Conservation (phyloP, 2,888 invertebrate genomes). For the Brachycybe producta region DNA sequence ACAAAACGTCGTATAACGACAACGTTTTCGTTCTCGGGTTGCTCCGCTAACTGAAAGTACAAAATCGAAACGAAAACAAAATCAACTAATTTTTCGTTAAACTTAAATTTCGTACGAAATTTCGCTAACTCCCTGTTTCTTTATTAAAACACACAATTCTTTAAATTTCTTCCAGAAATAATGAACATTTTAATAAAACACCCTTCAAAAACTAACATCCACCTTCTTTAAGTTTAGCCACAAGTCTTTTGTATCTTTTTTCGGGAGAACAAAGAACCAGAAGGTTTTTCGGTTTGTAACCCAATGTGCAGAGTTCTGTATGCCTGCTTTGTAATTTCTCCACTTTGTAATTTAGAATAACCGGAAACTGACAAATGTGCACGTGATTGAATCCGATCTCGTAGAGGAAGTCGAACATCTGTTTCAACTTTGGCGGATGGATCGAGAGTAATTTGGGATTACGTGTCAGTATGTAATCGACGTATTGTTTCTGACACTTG, state of each 20-base stretch:
- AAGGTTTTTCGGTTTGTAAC: background rate
- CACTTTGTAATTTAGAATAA: background rate
- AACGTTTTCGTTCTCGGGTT: too few species aligned
- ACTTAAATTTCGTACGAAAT: background rate
- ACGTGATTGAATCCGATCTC: background rate
- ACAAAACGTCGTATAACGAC: too few species aligned
- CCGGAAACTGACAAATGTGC: background rate
- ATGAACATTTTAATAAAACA: too few species aligned
- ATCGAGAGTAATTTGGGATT: background rate
- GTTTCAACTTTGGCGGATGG: slow-evolving; percentile 3
- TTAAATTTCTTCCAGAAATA: too few species aligned
- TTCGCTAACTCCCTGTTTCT: background rate
- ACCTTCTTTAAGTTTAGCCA: background rate
- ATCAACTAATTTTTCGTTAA: too few species aligned
- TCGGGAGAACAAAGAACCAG: background rate
- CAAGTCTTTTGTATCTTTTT: background rate
- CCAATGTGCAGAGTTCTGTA: background rate
- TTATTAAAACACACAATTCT: too few species aligned
- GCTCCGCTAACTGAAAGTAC: too few species aligned
- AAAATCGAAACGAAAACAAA: too few species aligned
- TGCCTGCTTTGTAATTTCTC: background rate
- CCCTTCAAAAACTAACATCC: background rate
- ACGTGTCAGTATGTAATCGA: background rate
- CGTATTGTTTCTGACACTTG: background rate
- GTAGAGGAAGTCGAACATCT: slow-evolving; percentile 3